Percentiles rank a stretch among this genome's conserved stretches.
phyloP scores from a whole-genome alignment of 2,888 invertebrate genomes.

The Arctia plantaginis region DNA sequence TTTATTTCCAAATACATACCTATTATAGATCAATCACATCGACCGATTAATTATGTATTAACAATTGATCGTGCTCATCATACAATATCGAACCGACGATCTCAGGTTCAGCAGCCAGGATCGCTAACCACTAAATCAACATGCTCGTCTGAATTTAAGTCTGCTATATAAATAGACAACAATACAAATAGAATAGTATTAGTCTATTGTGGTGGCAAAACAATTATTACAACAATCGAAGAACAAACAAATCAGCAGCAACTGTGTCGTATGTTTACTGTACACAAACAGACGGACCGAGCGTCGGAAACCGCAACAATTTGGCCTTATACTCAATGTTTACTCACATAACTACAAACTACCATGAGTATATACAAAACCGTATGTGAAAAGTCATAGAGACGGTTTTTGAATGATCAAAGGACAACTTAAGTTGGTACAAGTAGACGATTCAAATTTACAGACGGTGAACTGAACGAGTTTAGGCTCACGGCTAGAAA shows the following conservation, averaged over 20 bases:
- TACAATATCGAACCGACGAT: too few relatives aligned
- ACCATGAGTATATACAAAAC: slow-evolving; percentile 32
- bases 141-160: neutral
- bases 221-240: slow-evolving; percentile 53
- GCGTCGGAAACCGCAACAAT: slow-evolving; percentile 72
- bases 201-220: slow-evolving; percentile 42
- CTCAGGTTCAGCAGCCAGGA: neutral
- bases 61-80: too few relatives aligned
- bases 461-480: slow-evolving; percentile 61
- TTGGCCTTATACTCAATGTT: slow-evolving; percentile 70
- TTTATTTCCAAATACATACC: too few relatives aligned
- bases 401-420: slow-evolving; percentile 25
- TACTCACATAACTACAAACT: slow-evolving; percentile 70
- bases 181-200: slow-evolving; percentile 18
- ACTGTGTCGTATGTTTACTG: slow-evolving; percentile 67
- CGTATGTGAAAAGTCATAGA: slow-evolving; percentile 22
- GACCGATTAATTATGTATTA: too few relatives aligned
- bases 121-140: neutral
- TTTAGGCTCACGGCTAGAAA: slow-evolving; percentile 62
- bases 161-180: neutral
- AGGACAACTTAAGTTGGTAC: slow-evolving; percentile 34
- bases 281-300: slow-evolving; percentile 60
- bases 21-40: too few relatives aligned
- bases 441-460: slow-evolving; percentile 66
- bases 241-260: slow-evolving; percentile 72